Conservation (phyloP, 2,888 invertebrate species). For the Erpobdella octoculata region DNA sequence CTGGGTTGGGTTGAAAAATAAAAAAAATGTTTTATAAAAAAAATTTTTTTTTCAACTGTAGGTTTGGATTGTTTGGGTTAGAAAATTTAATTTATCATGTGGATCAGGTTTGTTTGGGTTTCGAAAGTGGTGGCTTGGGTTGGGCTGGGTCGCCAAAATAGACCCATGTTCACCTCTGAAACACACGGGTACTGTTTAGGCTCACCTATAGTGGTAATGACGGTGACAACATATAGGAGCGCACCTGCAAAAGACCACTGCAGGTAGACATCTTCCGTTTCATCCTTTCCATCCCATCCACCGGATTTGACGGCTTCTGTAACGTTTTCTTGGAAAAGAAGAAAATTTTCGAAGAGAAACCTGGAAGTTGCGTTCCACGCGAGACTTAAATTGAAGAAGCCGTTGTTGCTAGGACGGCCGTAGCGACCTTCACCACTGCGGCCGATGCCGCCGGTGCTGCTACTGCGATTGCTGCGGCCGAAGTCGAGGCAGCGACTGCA, state of each 20-base stretch:
- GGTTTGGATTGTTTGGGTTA: too few species aligned
- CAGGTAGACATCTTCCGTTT: slow-evolving; percentile 54
- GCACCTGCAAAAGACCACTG: slow-evolving; percentile 78
- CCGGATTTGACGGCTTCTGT: slow-evolving; percentile 56
- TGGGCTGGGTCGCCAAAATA: too few species aligned
- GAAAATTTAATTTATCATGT: too few species aligned
- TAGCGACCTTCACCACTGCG: neutral
- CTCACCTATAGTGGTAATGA: slow-evolving; percentile 78
- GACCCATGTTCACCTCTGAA: neutral
- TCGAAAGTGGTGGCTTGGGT: too few species aligned
- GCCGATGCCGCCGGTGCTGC: neutral
- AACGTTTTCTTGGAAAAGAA: slow-evolving; percentile 64
- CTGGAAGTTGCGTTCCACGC: too few species aligned
- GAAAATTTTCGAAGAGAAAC: slow-evolving; percentile 48
- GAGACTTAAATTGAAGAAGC: too few species aligned
- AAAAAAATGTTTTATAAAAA: too few species aligned
- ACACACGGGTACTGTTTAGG: too few species aligned
- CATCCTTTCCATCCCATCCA: slow-evolving; percentile 62
- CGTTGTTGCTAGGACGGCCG: too few species aligned
- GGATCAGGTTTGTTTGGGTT: too few species aligned
- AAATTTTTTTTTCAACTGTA: too few species aligned
- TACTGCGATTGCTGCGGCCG: neutral
- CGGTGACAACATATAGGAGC: slow-evolving; percentile 73
- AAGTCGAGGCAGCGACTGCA: neutral
- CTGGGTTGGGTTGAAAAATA: too few species aligned